A percentile compares a stretch with the other conserved stretches of the same genome.
phyloP scores from a whole-genome alignment of 2,888 invertebrate genomes.

The Metalampra italica region DNA sequence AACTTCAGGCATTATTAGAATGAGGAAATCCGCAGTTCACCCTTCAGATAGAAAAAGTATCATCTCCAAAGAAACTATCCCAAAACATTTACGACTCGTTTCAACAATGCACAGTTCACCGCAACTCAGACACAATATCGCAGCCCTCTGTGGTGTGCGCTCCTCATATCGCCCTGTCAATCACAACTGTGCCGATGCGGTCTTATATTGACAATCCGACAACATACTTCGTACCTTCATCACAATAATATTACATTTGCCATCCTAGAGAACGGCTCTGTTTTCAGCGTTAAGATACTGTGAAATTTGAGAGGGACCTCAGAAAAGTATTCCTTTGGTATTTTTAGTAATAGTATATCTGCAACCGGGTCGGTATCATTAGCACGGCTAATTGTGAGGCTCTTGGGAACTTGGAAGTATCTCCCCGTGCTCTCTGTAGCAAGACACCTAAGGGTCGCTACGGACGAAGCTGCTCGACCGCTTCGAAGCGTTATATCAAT shows the following conservation, averaged over 20 bases:
- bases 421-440: slow-evolving; percentile 21
- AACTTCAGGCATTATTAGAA: too few species aligned
- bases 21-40: too few species aligned
- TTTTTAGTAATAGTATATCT: background rate
- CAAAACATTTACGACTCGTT: too few species aligned
- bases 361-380: slow-evolving; percentile 20
- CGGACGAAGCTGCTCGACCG: background rate
- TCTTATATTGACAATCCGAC: slow-evolving; percentile 18
- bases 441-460: slow-evolving; percentile 11
- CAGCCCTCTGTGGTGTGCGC: background rate
- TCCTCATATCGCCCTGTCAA: slow-evolving; percentile 8
- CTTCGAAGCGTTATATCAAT: background rate
- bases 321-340: too few species aligned
- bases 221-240: background rate
- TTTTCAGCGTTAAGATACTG: too few species aligned
- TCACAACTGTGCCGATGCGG: slow-evolving; percentile 16
- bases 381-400: slow-evolving; percentile 47
- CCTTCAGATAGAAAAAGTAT: too few species aligned
- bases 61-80: too few species aligned
- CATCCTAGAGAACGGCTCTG: too few species aligned
- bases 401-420: slow-evolving; percentile 20
- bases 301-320: too few species aligned
- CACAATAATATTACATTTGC: too few species aligned
- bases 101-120: background rate
- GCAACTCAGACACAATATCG: background rate